A percentile compares a stretch with the other conserved stretches of the same genome.
Evolutionary conservation across 2,888 invertebrate species (phyloP).

Genomic region (Lutraria lutraria): DNA sequence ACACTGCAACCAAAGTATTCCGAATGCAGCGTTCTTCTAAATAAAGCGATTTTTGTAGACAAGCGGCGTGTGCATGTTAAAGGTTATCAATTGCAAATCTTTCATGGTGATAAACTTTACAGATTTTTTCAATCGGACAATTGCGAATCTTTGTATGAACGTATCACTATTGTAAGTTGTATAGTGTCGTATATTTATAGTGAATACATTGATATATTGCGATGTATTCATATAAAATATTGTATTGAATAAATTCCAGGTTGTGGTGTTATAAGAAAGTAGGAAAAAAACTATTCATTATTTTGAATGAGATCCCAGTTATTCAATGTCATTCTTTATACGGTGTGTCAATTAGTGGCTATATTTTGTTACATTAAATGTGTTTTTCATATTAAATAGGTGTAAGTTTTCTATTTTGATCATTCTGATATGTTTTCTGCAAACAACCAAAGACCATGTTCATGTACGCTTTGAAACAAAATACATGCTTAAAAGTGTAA

Average conservation of each 20-base stretch:
- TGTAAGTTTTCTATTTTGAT: neutral
- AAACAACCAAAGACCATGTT: too few relatives aligned
- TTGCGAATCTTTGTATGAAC: neutral
- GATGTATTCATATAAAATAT: neutral
- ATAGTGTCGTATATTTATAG: neutral
- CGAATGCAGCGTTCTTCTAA: too few relatives aligned
- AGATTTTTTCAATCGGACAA: neutral
- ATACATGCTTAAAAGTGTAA: neutral
- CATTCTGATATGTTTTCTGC: neutral
- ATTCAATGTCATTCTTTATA: neutral
- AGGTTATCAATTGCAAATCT: neutral
- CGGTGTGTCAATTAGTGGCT: neutral
- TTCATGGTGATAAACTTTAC: neutral
- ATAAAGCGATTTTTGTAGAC: neutral
- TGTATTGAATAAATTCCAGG: neutral
- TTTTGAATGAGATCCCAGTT: neutral
- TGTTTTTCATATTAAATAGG: neutral
- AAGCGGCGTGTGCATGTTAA: neutral
- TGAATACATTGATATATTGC: neutral
- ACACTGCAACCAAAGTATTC: too few relatives aligned
- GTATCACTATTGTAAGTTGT: neutral
- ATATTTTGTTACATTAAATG: slow-evolving; percentile 11
- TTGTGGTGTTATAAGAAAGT: neutral
- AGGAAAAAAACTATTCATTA: neutral
- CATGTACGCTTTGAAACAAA: too few relatives aligned